Base-by-base conservation (phyloP, 1,140 invertebrate species). In the Bombus cullumanus region DNA sequence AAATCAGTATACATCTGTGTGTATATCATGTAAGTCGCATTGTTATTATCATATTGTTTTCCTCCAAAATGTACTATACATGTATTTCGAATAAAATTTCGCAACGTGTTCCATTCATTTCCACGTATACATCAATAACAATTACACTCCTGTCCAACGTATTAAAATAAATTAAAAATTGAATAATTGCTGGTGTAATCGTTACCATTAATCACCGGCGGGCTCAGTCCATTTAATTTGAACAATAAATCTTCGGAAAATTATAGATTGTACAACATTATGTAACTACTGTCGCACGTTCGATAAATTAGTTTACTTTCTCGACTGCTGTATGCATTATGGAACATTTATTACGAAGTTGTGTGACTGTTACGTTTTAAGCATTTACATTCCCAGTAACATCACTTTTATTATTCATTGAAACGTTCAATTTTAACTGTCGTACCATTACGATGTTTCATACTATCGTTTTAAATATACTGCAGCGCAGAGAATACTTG, bases 261-360 rank as follows among this genome's bases (percentile, higher is more conserved):
- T 76, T 76, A 76, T 39, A 37, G 53, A 76, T 76, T 37, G 25
- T 12, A 76, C 25, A 59, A 39, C 59, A 76, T 59, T 73, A 73
- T 39, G 15, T 8, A 73, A 31, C 71, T 10, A 31, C 39, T 43
- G 71, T 43, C 41, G 39, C 71, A 28, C 34, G 74, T 76, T 76
- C 37, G n/a, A 76, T 53, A 76, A 76, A 76, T 76, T 53, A 59
- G 74, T 39, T 76, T 59, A 76, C 74, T 59, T 76, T 47, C 71
- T 43, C 41, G 15, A 18, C 22, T 76, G 53, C 2, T 28, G 34
- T 28, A 59, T 25, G 47, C 34, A 37, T 76, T 76, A 39, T 34
- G 53, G 53, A 76, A 59, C 47, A n/a, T 53, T 76, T 76, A 28
- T 59, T 76, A 39, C 41, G 28, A 47, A 47, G 15, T 31, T 47